Conservation (phyloP, 2,113 vertebrate genomes). For the Lethenteron camtschaticum region DNA sequence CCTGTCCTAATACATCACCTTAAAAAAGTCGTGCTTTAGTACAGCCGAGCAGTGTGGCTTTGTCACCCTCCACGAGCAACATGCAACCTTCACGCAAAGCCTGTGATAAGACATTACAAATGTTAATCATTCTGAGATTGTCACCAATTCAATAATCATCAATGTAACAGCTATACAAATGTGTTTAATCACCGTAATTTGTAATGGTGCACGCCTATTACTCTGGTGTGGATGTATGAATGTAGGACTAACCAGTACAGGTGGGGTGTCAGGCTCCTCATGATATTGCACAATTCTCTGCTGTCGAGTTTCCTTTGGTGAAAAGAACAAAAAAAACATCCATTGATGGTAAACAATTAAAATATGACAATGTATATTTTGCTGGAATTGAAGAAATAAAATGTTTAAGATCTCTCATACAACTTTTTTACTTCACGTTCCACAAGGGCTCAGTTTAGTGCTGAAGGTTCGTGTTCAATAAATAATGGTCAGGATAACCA, state of each 20-base stretch:
- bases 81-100: slow-evolving; percentile 45
- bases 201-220: too few relatives aligned
- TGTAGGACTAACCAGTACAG: slow-evolving; percentile 33
- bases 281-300: slow-evolving; percentile 50
- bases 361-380: too few relatives aligned
- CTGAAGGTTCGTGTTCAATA: background rate
- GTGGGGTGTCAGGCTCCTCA: slow-evolving; percentile 35
- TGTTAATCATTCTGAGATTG: too few relatives aligned
- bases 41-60: slow-evolving; percentile 36
- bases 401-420: background rate
- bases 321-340: background rate
- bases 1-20: slow-evolving; percentile 22
- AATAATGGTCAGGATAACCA: background rate
- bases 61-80: slow-evolving; percentile 48
- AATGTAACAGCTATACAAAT: too few relatives aligned
- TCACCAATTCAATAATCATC: too few relatives aligned
- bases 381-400: background rate
- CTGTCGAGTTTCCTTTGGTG: slow-evolving; percentile 42
- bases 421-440: background rate
- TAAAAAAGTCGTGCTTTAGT: slow-evolving; percentile 35
- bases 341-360: too few relatives aligned
- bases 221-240: too few relatives aligned
- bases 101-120: slow-evolving; percentile 16
- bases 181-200: too few relatives aligned
- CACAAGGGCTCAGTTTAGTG: background rate